Conservation (phyloP, 2,888 invertebrate genomes). For the Epirrhoe alternata region DNA sequence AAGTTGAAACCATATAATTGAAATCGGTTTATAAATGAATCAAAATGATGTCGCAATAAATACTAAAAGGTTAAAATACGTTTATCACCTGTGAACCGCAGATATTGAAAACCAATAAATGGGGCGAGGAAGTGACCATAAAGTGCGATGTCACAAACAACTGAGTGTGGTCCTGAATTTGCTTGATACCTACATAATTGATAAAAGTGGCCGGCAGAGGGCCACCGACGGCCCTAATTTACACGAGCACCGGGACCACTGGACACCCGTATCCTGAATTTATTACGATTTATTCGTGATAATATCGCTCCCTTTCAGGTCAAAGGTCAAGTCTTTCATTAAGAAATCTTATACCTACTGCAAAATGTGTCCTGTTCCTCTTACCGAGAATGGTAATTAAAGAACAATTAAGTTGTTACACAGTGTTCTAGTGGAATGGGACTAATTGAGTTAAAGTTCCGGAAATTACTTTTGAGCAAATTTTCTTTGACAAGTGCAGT, state of each 20-base stretch:
- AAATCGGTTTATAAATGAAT: conserved; percentile 6
- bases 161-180: conserved; percentile 56
- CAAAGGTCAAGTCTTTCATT: conserved; percentile 52
- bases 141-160: conserved; percentile 61
- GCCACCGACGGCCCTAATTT: conserved; percentile 67
- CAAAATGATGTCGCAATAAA: conserved; percentile 8
- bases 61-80: conserved; percentile 21
- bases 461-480: conserved; percentile 4
- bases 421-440: conserved; percentile 13
- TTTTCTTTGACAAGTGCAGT: conserved; percentile 13
- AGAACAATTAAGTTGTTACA: conserved; percentile 10
- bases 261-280: conserved; percentile 64
- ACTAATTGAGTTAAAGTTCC: conserved; percentile 11
- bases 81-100: conserved; percentile 33
- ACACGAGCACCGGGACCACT: conserved; percentile 55
- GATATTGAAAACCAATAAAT: conserved; percentile 32
- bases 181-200: conserved; percentile 69
- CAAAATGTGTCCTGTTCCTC: conserved; percentile 5
- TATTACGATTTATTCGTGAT: conserved; percentile 63
- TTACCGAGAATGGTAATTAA: conserved; percentile 11
- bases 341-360: conserved; percentile 19
- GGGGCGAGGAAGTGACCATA: conserved; percentile 54
- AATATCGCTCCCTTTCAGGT: conserved; percentile 56
- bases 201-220: conserved; percentile 55
- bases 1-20: conserved; percentile 11